Evolutionary conservation across 2,113 vertebrate genomes (phyloP).

Genomic region (Pedionomus torquatus): DNA sequence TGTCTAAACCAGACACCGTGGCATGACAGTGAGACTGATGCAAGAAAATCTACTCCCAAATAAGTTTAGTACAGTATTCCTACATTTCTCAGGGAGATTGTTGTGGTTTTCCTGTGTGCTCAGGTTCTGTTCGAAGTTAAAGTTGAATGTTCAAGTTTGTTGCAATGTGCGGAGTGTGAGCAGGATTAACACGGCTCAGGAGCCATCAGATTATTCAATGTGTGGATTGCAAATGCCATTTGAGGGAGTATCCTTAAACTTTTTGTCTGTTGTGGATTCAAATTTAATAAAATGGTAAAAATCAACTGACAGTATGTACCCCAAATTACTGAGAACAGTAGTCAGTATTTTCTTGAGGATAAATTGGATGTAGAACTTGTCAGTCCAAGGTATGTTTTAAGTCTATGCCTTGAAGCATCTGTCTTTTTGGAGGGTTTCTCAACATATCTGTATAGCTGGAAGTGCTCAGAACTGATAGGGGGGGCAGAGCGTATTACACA

Average conservation of each 20-base stretch:
- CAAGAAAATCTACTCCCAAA: neutral
- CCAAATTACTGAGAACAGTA: neutral
- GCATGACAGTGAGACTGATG: neutral
- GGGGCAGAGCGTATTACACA: fast-evolving
- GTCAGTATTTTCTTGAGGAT: neutral
- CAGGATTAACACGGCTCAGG: neutral
- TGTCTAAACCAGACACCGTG: neutral
- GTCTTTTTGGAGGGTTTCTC: neutral
- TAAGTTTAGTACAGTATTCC: neutral
- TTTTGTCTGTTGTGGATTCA: neutral
- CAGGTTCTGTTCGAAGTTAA: neutral
- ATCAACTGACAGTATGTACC: neutral
- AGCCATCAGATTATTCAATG: neutral
- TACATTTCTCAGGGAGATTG: neutral
- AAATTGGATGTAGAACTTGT: neutral
- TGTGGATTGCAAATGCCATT: neutral
- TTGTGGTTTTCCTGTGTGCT: neutral
- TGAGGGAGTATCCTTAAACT: neutral
- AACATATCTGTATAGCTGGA: neutral
- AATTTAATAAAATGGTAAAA: neutral
- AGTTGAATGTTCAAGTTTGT: neutral
- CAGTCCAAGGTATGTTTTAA: neutral
- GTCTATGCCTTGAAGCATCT: neutral
- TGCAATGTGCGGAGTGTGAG: neutral
- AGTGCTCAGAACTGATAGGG: neutral